Conservation (phyloP, 2,797 vertebrate genomes). For the Mormyrops boulengeri region DNA sequence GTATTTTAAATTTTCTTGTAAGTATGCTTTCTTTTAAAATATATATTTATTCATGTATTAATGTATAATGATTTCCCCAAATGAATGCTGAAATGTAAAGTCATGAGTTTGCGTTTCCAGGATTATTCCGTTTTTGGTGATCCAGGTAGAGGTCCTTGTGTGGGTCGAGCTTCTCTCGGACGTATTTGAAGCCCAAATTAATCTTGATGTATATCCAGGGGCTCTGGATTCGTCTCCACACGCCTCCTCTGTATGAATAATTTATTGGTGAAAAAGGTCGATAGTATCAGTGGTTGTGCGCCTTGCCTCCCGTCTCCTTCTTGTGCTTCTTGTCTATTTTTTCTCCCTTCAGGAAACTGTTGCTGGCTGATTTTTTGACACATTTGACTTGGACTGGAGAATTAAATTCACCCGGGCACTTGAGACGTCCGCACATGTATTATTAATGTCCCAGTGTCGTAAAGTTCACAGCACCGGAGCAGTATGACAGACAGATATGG, state of each 20-base stretch:
- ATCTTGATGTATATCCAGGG: slow-evolving; percentile 5
- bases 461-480: neutral
- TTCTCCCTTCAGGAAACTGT: slow-evolving; percentile 1
- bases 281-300: neutral
- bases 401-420: slow-evolving; percentile 19
- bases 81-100: neutral
- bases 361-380: slow-evolving; percentile 16
- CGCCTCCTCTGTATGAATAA: slow-evolving; percentile 18
- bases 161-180: neutral
- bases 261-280: slow-evolving; percentile 14
- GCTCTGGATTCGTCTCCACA: neutral
- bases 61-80: neutral
- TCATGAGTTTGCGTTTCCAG: neutral
- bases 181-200: neutral
- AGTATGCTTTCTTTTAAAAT: neutral
- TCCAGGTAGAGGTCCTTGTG: neutral
- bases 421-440: slow-evolving; percentile 17
- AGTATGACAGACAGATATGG: neutral
- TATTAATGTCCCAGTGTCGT: slow-evolving; percentile 19
- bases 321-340: neutral
- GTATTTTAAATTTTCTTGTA: neutral
- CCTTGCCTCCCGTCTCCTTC: neutral
- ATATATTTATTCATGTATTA: neutral
- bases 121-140: neutral
- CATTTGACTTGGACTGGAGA: slow-evolving; percentile 9